Evolutionary conservation across 1,140 invertebrate genomes (phyloP).

Genomic region (Teleopsis dalmanni): DNA sequence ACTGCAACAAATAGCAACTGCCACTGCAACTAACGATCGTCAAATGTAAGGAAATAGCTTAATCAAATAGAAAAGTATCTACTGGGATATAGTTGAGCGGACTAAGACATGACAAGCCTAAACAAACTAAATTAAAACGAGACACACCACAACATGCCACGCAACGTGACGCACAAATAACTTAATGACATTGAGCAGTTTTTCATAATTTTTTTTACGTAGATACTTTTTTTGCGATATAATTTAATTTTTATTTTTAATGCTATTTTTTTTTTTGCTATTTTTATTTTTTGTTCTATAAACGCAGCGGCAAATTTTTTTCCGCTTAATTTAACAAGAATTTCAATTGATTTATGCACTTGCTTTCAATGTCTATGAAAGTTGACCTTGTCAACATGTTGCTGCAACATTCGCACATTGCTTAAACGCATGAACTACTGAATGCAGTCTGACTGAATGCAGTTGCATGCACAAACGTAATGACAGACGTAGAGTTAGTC

Average conservation of each 20-base stretch:
- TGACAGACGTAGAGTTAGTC: too few species aligned
- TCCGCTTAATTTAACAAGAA: constrained; percentile 38
- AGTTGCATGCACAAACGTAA: too few species aligned
- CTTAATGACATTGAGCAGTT: constrained; percentile 6
- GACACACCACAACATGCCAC: not conserved
- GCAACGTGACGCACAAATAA: not conserved
- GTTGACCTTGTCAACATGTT: constrained; percentile 43
- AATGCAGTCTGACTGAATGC: too few species aligned
- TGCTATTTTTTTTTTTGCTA: too few species aligned
- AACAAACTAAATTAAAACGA: too few species aligned
- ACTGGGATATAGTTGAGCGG: too few species aligned
- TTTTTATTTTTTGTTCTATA: not conserved
- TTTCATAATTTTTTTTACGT: too few species aligned
- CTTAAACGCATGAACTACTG: too few species aligned
- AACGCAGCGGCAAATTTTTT: constrained; percentile 21
- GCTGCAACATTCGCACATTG: constrained; percentile 27
- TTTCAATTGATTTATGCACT: constrained; percentile 39
- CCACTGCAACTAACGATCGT: constrained; percentile 15
- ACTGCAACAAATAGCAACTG: constrained; percentile 19
- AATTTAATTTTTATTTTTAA: too few species aligned
- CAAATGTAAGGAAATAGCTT: too few species aligned
- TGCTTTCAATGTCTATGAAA: constrained; percentile 13
- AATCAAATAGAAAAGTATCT: constrained; percentile 1
- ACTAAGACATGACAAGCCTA: too few species aligned
- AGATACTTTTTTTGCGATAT: too few species aligned